A percentile compares a stretch with the other conserved stretches of the same genome.
Evolutionary conservation across 2,888 invertebrate species (phyloP).

Genomic region (Parasteatoda lunata): DNA sequence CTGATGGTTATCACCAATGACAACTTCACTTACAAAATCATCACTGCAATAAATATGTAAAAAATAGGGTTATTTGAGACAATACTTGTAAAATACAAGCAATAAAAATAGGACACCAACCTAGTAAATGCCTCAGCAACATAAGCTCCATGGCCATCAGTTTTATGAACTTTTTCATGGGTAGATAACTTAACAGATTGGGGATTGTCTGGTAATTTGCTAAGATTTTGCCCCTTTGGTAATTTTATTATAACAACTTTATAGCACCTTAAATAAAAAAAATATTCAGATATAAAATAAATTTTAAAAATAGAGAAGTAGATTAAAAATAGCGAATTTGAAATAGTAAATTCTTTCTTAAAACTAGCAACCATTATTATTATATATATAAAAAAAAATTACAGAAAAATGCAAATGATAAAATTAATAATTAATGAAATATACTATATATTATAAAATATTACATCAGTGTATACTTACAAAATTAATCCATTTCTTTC

Average conservation of each 20-base stretch:
- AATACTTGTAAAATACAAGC: no score
- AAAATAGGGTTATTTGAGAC: no score
- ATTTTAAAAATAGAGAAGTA: background rate
- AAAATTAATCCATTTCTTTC: constrained; percentile 91
- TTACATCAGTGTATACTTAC: constrained; percentile 73
- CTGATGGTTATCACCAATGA: constrained; percentile 65
- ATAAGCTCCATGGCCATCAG: constrained; percentile 83
- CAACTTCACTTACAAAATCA: constrained; percentile 67
- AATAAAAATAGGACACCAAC: constrained; percentile 74
- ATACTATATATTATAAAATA: background rate
- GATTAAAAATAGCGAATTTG: background rate
- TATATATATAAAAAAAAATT: background rate
- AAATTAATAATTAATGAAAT: background rate
- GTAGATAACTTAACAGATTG: constrained; percentile 81
- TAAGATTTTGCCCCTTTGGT: constrained; percentile 64
- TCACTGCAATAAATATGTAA: constrained; percentile 34
- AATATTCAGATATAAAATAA: no score
- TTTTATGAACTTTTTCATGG: constrained; percentile 83
- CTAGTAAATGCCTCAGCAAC: constrained; percentile 89
- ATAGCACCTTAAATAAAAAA: constrained; percentile 69
- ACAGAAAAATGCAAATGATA: no score
- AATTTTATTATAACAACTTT: constrained; percentile 71
- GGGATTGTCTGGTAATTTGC: constrained; percentile 67
- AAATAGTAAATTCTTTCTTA: background rate
- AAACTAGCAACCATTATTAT: background rate